Evolutionary conservation across 2,797 vertebrate genomes (phyloP).

Genomic region (Rhinella marina): DNA sequence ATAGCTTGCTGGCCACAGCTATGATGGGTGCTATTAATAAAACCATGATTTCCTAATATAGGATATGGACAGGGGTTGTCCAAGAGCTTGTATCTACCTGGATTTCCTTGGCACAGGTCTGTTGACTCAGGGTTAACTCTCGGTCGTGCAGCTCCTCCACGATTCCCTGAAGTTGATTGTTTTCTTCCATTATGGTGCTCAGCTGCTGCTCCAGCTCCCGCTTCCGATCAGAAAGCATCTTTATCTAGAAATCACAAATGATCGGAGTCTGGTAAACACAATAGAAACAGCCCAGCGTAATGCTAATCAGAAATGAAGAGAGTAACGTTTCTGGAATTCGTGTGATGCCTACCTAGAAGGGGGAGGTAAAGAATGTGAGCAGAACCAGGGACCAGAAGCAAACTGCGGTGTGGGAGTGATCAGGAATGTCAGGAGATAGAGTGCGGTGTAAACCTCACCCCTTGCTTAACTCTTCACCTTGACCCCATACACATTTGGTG

Average conservation of each 20-base stretch:
- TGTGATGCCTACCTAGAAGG: conserved; percentile 59
- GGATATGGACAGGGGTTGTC: neutral
- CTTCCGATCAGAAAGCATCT: conserved; percentile 93
- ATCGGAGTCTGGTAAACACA: conserved; percentile 4
- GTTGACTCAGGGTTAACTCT: conserved; percentile 86
- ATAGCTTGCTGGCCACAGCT: no score
- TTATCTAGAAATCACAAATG: conserved; percentile 80
- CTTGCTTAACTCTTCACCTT: conserved; percentile 56
- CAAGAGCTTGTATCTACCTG: conserved; percentile 78
- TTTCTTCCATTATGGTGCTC: conserved; percentile 87
- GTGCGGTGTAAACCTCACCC: conserved; percentile 17
- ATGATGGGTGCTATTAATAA: neutral
- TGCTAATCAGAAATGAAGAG: conserved; percentile 9
- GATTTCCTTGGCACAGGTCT: conserved; percentile 90
- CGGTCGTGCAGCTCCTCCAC: conserved; percentile 90
- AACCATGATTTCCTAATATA: neutral
- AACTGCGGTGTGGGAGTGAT: conserved; percentile 49
- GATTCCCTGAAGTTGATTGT: conserved; percentile 87
- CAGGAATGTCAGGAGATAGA: conserved; percentile 68
- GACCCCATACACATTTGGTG: neutral
- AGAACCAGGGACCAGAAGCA: conserved; percentile 67
- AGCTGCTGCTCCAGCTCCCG: conserved; percentile 88
- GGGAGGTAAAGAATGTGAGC: conserved; percentile 72
- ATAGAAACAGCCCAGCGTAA: neutral
- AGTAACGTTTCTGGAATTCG: conserved; percentile 38